A percentile compares a stretch with the other conserved stretches of the same genome.
Evolutionary conservation across 2,888 invertebrate species (phyloP).

Genomic region (Andricus curvator): DNA sequence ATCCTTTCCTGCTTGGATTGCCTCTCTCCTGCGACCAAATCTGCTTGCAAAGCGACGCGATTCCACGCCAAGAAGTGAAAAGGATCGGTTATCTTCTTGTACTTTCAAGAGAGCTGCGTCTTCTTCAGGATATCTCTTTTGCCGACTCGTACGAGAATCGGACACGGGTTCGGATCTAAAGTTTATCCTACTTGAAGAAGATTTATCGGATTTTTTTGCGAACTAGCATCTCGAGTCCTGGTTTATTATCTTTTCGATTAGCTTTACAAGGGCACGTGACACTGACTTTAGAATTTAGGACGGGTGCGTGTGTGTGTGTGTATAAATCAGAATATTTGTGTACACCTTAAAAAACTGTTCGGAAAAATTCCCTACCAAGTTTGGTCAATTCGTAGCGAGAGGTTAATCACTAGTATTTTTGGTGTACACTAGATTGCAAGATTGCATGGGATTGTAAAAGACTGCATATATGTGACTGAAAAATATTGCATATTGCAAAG

Average conservation of each 20-base stretch:
- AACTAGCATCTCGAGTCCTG: background rate
- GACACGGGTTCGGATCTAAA: constrained; percentile 17
- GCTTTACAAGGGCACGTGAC: constrained; percentile 8
- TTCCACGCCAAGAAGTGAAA: constrained; percentile 15
- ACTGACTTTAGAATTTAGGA: background rate
- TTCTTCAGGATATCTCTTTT: constrained; percentile 8
- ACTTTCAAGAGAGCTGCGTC: constrained; percentile 12
- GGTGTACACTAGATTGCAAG: no score
- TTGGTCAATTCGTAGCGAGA: no score
- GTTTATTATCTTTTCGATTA: constrained; percentile 5
- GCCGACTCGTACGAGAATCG: constrained; percentile 3
- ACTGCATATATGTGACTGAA: no score
- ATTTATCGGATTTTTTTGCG: background rate
- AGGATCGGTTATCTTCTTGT: constrained; percentile 20
- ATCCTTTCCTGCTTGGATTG: constrained; percentile 11
- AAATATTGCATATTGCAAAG: no score
- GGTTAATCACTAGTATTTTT: no score
- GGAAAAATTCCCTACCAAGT: no score
- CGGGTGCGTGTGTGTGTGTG: background rate
- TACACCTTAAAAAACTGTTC: background rate
- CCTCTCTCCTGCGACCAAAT: background rate
- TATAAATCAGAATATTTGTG: background rate
- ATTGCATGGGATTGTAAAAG: no score
- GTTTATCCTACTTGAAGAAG: constrained; percentile 14
- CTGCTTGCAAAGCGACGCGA: constrained; percentile 9